Conservation (phyloP, 2,113 vertebrate genomes). For the Notiomystis cincta region DNA sequence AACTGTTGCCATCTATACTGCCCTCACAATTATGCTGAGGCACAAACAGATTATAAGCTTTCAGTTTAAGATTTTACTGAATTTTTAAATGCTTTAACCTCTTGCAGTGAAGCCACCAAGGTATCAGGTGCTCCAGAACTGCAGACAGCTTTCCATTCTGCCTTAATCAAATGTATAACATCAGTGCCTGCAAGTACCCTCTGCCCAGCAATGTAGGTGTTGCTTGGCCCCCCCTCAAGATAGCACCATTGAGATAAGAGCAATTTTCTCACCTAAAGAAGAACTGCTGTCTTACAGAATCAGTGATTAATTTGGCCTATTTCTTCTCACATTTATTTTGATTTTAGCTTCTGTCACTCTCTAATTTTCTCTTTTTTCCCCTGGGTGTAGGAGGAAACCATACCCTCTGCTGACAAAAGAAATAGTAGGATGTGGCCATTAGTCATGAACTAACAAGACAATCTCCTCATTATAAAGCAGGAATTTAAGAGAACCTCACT, state of each 20-base stretch:
- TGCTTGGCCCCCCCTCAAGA: background rate
- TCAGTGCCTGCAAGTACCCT: background rate
- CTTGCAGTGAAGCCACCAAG: background rate
- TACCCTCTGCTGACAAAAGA: background rate
- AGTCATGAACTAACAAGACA: conserved; percentile 18
- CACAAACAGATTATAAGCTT: background rate
- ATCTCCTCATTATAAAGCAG: background rate
- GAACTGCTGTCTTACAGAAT: background rate
- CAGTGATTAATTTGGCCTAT: background rate
- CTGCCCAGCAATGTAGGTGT: accelerated
- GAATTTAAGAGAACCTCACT: background rate
- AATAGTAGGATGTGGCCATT: conserved; percentile 9
- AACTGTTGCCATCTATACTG: background rate
- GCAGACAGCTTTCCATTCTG: background rate
- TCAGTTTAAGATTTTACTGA: background rate
- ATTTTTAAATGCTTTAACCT: background rate
- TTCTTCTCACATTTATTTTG: background rate
- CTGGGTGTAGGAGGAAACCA: background rate
- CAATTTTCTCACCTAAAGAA: background rate
- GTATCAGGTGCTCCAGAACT: background rate
- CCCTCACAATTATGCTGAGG: background rate
- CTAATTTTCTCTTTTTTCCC: background rate
- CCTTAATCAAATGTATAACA: background rate
- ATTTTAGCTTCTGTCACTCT: background rate
- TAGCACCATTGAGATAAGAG: background rate